Percentiles rank a stretch among this genome's conserved stretches.
These are phyloP conservation scores for Sarcophaga subvicina DNA, from an alignment of 2,888 invertebrate genomes.

Conservation along the genomic window DNA sequence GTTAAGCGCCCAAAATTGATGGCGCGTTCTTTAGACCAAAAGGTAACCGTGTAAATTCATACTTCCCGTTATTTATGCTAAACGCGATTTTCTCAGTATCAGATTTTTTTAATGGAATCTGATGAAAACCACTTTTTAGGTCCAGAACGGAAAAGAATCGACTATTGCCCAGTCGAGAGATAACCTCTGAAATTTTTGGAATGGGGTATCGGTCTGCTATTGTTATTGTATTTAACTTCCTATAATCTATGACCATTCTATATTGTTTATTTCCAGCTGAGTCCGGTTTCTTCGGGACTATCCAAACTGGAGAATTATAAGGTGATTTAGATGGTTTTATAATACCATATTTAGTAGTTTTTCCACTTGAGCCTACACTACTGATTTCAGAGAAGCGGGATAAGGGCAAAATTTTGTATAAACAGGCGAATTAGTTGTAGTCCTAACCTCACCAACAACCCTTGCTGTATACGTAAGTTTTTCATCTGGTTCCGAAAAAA, in stretches of 20 bases:
- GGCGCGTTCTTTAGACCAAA: constrained; percentile 42
- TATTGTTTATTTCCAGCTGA: constrained; percentile 32
- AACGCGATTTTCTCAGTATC: constrained; percentile 58
- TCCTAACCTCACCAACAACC: constrained; percentile 49
- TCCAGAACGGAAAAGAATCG: constrained; percentile 47
- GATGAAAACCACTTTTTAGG: constrained; percentile 42
- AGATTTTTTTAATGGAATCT: constrained; percentile 51
- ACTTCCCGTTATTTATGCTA: constrained; percentile 21
- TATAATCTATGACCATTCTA: constrained; percentile 52
- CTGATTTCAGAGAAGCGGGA: constrained; percentile 37
- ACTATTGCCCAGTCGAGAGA: constrained; percentile 34
- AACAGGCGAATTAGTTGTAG: constrained; percentile 23
- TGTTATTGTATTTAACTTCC: constrained; percentile 32
- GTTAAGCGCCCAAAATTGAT: constrained; percentile 50
- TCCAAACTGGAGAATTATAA: constrained; percentile 45
- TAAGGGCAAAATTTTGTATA: constrained; percentile 43
- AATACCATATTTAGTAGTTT: constrained; percentile 46
- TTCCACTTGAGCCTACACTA: constrained; percentile 38
- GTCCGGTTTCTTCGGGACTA: constrained; percentile 44
- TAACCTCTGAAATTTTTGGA: too few relatives aligned
- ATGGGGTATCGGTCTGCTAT: too few relatives aligned
- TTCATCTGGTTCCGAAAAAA: constrained; percentile 40
- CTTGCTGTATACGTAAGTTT: constrained; percentile 46
- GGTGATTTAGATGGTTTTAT: constrained; percentile 48
- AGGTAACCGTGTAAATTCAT: constrained; percentile 35